phyloP scores from a whole-genome alignment of 2,888 invertebrate genomes.

The Noctua janthe region DNA sequence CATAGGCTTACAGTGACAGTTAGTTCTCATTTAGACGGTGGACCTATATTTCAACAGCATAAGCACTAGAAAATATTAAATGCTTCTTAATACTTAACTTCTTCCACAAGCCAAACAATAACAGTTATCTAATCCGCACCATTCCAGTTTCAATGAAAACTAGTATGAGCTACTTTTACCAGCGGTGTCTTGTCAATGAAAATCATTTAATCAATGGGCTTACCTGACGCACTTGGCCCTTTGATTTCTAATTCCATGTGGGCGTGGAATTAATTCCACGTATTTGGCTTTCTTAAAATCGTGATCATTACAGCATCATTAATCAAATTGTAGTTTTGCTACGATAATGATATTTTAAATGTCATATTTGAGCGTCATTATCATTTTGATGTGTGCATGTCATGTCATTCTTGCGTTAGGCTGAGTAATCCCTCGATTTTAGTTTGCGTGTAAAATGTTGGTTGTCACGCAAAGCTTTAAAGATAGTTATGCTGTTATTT shows the following conservation, averaged over 20 bases:
- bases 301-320: slow-evolving; percentile 59
- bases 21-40: neutral
- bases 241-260: slow-evolving; percentile 69
- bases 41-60: neutral
- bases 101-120: slow-evolving; percentile 33
- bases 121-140: slow-evolving; percentile 65
- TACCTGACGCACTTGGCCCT: slow-evolving; percentile 68
- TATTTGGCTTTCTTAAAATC: slow-evolving; percentile 40
- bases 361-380: slow-evolving; percentile 70
- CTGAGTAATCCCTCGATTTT: slow-evolving; percentile 64
- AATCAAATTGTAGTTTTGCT: slow-evolving; percentile 54
- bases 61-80: neutral
- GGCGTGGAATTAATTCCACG: slow-evolving; percentile 63
- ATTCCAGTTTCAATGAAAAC: slow-evolving; percentile 52
- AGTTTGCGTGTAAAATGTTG: slow-evolving; percentile 69
- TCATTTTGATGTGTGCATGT: slow-evolving; percentile 71
- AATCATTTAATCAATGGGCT: slow-evolving; percentile 75
- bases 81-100: neutral
- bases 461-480: slow-evolving; percentile 78
- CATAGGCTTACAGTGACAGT: neutral
- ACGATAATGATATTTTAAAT: slow-evolving; percentile 70
- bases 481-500: slow-evolving; percentile 81
- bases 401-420: slow-evolving; percentile 70
- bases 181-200: slow-evolving; percentile 78
- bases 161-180: slow-evolving; percentile 62